phyloP scores from a whole-genome alignment of 2,888 invertebrate genomes.

The Lycocerus yunnanus region DNA sequence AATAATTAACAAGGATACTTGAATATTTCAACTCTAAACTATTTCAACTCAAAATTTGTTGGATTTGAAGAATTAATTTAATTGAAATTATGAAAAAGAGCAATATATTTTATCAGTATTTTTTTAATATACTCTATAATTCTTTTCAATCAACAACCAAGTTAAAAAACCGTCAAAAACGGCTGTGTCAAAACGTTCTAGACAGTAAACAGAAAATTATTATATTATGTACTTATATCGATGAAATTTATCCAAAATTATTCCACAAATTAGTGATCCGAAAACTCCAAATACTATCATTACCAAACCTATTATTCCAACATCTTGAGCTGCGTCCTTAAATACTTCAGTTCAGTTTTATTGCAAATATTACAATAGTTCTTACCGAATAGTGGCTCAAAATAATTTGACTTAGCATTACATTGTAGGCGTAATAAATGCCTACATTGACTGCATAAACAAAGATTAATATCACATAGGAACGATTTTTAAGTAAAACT shows the following conservation, averaged over 20 bases:
- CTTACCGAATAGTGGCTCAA: conserved; percentile 9
- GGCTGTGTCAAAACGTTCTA: too few species aligned
- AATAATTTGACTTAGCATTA: conserved; percentile 11
- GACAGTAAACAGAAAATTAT: not conserved
- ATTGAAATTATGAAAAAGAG: too few species aligned
- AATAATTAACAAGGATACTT: too few species aligned
- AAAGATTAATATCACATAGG: conserved; percentile 23
- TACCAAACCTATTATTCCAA: conserved; percentile 86
- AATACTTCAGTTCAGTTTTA: conserved; percentile 2
- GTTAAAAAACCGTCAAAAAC: too few species aligned
- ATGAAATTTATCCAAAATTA: conserved; percentile 89
- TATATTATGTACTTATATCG: conserved; percentile 81
- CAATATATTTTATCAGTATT: too few species aligned
- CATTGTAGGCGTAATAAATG: not conserved
- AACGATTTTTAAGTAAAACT: not conserved
- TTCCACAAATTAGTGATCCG: conserved; percentile 88
- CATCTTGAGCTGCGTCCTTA: conserved; percentile 70
- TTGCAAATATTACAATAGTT: not conserved
- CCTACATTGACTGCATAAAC: not conserved
- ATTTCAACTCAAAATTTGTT: too few species aligned
- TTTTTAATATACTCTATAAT: too few species aligned
- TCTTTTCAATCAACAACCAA: too few species aligned
- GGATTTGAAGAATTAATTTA: too few species aligned
- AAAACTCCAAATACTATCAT: conserved; percentile 91
- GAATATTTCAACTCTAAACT: too few species aligned